A percentile compares a stretch with the other conserved stretches of the same genome.
These are phyloP conservation scores for Hofmannophila pseudospretella DNA, from an alignment of 2,888 invertebrate species.

Conservation along the genomic window DNA sequence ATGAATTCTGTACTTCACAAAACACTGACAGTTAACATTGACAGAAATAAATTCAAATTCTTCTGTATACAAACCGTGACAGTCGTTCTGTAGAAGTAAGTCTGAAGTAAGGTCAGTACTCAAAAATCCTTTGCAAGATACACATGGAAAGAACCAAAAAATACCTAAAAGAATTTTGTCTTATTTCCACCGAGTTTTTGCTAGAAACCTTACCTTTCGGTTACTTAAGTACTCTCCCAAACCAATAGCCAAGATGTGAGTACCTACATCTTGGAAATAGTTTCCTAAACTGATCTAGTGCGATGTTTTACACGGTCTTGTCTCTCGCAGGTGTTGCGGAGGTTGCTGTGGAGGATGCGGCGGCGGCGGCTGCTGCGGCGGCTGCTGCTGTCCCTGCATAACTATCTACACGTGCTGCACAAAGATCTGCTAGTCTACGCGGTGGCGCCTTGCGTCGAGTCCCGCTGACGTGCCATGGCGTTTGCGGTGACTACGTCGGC, in stretches of 20 bases:
- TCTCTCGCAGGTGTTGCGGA: conserved; percentile 47
- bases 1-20: not conserved
- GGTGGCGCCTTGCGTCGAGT: not conserved
- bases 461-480: conserved; percentile 2
- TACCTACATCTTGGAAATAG: too few relatives aligned
- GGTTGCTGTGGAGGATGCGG: conserved; percentile 26
- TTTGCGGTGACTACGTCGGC: conserved; percentile 2
- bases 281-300: too few relatives aligned
- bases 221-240: conserved; percentile 12
- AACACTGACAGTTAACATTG: not conserved
- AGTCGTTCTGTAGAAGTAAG: conserved; percentile 34
- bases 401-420: conserved; percentile 31
- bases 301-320: not conserved
- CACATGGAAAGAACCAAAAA: conserved; percentile 36
- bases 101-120: conserved; percentile 33
- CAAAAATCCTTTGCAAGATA: conserved; percentile 40
- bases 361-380: conserved; percentile 16
- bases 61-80: conserved; percentile 28
- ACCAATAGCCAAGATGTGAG: conserved; percentile 34
- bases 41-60: conserved; percentile 10
- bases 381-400: conserved; percentile 35
- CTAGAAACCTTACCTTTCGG: conserved; percentile 12
- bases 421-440: conserved; percentile 13
- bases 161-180: conserved; percentile 9
- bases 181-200: conserved; percentile 11